Evolutionary conservation across 2,888 invertebrate species (phyloP).

Genomic region (Esperia sulphurella): DNA sequence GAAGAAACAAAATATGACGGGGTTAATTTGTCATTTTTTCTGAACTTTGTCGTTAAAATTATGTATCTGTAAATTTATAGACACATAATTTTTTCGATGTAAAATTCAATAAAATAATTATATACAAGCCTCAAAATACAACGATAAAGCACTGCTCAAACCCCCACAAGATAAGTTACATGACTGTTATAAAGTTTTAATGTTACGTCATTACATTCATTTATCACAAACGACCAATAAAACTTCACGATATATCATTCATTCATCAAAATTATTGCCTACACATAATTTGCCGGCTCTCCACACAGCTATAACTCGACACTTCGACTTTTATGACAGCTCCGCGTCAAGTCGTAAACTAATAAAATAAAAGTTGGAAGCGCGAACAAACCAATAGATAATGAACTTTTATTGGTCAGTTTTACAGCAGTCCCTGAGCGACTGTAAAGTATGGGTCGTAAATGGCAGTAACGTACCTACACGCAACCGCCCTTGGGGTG

Average conservation of each 20-base stretch:
- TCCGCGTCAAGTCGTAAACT: constrained; percentile 53
- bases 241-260: constrained; percentile 7
- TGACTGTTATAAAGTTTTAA: constrained; percentile 4
- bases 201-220: constrained; percentile 4
- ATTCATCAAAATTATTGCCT: constrained; percentile 6
- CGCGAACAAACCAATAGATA: constrained; percentile 75
- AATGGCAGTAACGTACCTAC: constrained; percentile 38
- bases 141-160: background rate
- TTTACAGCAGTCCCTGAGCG: constrained; percentile 69
- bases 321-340: constrained; percentile 54
- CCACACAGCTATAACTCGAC: constrained; percentile 8
- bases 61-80: too few relatives aligned
- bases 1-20: too few relatives aligned
- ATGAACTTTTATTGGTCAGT: constrained; percentile 80
- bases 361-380: constrained; percentile 75
- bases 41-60: too few relatives aligned
- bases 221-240: constrained; percentile 8
- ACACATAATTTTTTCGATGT: too few relatives aligned
- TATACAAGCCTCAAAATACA: background rate
- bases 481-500: constrained; percentile 28
- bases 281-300: constrained; percentile 10
- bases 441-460: constrained; percentile 52
- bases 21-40: too few relatives aligned
- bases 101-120: background rate
- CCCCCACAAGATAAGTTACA: background rate